Evolutionary conservation across 2,113 vertebrate species (phyloP).

Genomic region (Strix aluco): DNA sequence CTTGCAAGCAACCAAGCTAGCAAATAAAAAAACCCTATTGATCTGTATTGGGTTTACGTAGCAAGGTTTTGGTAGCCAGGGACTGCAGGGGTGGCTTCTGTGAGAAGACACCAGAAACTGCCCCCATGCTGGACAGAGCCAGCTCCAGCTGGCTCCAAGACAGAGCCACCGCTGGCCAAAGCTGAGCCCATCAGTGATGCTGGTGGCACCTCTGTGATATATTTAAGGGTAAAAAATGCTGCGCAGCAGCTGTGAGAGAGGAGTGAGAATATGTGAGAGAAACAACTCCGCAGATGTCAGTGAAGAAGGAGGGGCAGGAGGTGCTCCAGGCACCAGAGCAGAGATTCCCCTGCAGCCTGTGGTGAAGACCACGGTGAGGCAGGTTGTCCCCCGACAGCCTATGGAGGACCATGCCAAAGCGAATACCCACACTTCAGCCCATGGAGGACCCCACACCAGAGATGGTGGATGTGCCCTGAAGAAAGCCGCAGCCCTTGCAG

Average conservation of each 20-base stretch:
- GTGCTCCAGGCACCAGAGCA: rapidly evolving
- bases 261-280: background rate
- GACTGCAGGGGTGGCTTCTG: background rate
- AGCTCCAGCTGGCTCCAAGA: background rate
- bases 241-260: background rate
- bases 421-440: background rate
- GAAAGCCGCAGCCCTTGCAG: background rate
- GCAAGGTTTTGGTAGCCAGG: background rate
- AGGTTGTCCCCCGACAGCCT: background rate
- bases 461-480: background rate
- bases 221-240: background rate
- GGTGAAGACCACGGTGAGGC: background rate
- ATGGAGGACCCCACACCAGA: background rate
- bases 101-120: background rate
- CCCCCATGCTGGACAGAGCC: background rate
- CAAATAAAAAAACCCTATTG: background rate
- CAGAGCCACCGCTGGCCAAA: background rate
- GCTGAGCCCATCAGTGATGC: background rate
- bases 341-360: background rate
- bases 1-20: background rate
- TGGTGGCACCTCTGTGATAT: background rate
- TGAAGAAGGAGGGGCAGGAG: background rate
- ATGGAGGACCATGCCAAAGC: rapidly evolving
- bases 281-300: background rate
- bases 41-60: background rate